A percentile compares a stretch with the other conserved stretches of the same genome.
Conservation (phyloP, 2,888 invertebrate species). For the Aelia acuminata region DNA sequence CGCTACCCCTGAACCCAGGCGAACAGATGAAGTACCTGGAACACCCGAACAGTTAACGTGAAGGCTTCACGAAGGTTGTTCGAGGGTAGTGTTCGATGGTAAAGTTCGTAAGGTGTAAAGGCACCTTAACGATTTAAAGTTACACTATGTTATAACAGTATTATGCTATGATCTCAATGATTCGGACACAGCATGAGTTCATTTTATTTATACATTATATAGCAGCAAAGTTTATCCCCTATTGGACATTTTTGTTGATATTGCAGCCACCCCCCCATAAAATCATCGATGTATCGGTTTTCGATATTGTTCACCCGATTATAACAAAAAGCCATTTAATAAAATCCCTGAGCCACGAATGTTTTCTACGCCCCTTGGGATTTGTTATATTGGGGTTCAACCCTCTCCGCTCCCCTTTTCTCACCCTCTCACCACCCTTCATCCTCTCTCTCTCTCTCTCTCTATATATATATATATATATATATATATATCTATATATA, state of each 20-base stretch:
- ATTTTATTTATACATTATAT: background rate
- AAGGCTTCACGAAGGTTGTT: no score
- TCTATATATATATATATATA: background rate
- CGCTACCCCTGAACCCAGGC: no score
- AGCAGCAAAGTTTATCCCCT: background rate
- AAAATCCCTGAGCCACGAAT: background rate
- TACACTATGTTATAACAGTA: no score
- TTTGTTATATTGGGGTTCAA: background rate
- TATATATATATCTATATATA: conserved; percentile 5
- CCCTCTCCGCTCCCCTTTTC: background rate
- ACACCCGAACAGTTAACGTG: no score
- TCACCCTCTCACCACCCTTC: background rate
- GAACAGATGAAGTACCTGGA: no score
- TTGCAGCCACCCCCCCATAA: background rate
- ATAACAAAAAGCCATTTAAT: background rate
- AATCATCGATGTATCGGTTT: background rate
- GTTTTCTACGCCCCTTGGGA: background rate
- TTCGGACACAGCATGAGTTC: no score
- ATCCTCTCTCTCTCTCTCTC: background rate
- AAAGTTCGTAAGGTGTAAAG: no score
- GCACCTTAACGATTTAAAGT: no score
- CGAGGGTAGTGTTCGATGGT: no score
- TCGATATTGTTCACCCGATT: background rate
- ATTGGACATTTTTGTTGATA: background rate
- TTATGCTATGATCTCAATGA: no score